Percentiles rank a stretch among this genome's conserved stretches.
Conservation (phyloP, 2,113 vertebrate species). For the Gambusia affinis region DNA sequence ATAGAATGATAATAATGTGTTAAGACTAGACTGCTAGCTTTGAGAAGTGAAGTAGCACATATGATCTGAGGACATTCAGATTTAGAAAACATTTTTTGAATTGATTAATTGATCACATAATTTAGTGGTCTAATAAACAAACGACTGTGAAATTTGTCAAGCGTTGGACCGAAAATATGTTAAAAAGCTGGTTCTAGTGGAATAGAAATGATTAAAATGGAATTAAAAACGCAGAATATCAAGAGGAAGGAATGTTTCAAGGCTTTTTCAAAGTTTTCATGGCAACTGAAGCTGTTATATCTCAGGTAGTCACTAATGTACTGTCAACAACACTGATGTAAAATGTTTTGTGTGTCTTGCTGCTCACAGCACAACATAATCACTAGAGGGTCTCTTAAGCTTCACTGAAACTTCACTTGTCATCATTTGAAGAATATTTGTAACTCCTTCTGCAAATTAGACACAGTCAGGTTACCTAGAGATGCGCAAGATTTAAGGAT, state of each 20-base stretch:
- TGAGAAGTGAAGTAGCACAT: background rate
- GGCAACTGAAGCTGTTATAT: background rate
- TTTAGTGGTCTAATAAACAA: background rate
- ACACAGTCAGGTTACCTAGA: background rate
- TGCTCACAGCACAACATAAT: background rate
- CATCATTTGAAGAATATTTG: background rate
- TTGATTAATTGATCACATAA: background rate
- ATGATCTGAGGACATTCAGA: background rate
- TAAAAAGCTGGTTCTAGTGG: background rate
- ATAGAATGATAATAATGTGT: background rate
- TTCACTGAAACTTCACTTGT: background rate
- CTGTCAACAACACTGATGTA: background rate
- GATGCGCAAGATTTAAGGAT: background rate
- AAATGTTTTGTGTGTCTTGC: background rate
- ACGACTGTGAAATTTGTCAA: background rate
- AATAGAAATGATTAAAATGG: background rate
- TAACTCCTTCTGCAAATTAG: fast-evolving
- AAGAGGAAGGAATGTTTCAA: background rate
- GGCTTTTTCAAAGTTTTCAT: background rate
- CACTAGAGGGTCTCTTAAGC: background rate
- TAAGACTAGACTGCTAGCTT: background rate
- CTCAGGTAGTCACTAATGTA: background rate
- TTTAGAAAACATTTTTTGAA: background rate
- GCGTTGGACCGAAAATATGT: background rate
- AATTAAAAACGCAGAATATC: background rate